phyloP scores from a whole-genome alignment of 2,797 vertebrate genomes.

The Pterois miles region DNA sequence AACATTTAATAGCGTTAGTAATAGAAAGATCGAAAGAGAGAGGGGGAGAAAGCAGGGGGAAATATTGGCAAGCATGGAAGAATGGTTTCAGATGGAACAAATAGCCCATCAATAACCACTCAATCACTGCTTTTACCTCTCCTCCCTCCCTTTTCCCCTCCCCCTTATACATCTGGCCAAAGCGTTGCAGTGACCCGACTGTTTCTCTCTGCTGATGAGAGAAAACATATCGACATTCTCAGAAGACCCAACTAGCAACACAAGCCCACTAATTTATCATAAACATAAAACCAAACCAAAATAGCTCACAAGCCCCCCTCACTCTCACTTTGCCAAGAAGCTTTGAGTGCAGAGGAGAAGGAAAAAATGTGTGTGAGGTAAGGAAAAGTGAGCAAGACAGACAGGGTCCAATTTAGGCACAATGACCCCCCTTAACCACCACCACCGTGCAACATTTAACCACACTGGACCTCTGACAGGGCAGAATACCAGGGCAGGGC shows the following conservation, averaged over 20 bases:
- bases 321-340: slow-evolving; percentile 33
- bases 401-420: slow-evolving; percentile 58
- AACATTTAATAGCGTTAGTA: slow-evolving; percentile 32
- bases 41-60: neutral
- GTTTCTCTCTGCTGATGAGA: slow-evolving; percentile 29
- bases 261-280: slow-evolving; percentile 56
- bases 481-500: slow-evolving; percentile 42
- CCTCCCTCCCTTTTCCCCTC: neutral
- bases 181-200: slow-evolving; percentile 3
- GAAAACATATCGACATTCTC: slow-evolving; percentile 42
- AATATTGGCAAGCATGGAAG: slow-evolving; percentile 20
- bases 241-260: slow-evolving; percentile 27
- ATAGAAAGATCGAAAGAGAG: neutral
- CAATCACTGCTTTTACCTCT: slow-evolving; percentile 32
- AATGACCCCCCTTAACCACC: slow-evolving; percentile 20
- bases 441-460: slow-evolving; percentile 34
- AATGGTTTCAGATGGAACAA: slow-evolving; percentile 46
- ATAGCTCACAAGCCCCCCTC: slow-evolving; percentile 51
- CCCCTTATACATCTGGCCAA: slow-evolving; percentile 9
- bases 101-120: slow-evolving; percentile 53
- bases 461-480: slow-evolving; percentile 33
- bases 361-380: slow-evolving; percentile 16
- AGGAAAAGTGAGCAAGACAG: slow-evolving; percentile 58
- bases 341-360: slow-evolving; percentile 14
- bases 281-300: slow-evolving; percentile 68